These are phyloP conservation scores for Lottia scabra DNA, from an alignment of 2,888 invertebrate species.

Conservation along the genomic window DNA sequence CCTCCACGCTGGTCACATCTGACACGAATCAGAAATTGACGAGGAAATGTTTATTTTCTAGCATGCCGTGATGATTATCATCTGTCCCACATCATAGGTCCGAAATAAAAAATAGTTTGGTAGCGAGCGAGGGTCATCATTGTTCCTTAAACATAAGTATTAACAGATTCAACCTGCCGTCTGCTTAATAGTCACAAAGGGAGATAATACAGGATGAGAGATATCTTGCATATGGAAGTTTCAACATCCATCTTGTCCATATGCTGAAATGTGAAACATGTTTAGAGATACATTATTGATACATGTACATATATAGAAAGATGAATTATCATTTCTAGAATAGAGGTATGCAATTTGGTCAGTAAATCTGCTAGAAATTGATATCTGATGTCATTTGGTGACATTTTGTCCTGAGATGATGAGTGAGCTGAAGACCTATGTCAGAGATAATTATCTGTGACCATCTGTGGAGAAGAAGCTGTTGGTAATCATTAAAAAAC, in stretches of 20 bases:
- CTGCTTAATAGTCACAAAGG: background rate
- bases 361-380: no score
- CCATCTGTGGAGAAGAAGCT: background rate
- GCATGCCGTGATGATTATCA: background rate
- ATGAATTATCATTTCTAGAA: no score
- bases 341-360: no score
- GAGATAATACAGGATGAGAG: background rate
- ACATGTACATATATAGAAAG: no score
- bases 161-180: background rate
- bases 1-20: background rate
- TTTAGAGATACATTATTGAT: no score
- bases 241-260: background rate
- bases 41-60: constrained; percentile 7
- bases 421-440: no score
- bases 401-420: no score
- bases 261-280: no score
- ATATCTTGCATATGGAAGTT: no score
- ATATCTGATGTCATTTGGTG: no score
- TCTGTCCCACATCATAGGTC: background rate
- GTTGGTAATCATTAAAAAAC: constrained; percentile 1
- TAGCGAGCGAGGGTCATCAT: background rate
- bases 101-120: background rate
- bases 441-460: background rate
- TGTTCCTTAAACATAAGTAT: background rate
- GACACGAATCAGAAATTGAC: background rate